Conservation (phyloP, 1,140 invertebrate species). For the Ceratina australensis region DNA sequence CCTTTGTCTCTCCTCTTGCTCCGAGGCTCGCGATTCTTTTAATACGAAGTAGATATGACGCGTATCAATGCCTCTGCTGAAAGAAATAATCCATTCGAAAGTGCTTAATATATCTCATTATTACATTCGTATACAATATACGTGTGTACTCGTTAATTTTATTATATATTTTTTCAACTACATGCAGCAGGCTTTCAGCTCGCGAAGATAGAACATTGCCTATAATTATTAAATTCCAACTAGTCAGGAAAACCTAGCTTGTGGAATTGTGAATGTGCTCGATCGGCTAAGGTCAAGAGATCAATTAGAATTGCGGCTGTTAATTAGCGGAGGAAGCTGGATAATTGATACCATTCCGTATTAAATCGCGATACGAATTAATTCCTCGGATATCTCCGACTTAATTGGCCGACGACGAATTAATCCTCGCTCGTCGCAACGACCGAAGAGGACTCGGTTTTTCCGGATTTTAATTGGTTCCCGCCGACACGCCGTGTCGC, state of each 20-base stretch:
- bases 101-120: too few species aligned
- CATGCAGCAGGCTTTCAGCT: not conserved
- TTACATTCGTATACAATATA: too few species aligned
- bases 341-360: slow-evolving; percentile 43
- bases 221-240: not conserved
- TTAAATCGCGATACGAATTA: slow-evolving; percentile 45
- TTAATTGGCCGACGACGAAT: slow-evolving; percentile 46
- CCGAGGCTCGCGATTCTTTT: too few species aligned
- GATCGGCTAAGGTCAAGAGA: slow-evolving; percentile 24
- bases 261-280: slow-evolving; percentile 1
- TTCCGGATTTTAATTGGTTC: slow-evolving; percentile 49
- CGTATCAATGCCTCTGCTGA: not conserved
- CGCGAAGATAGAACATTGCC: too few species aligned
- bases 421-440: slow-evolving; percentile 26
- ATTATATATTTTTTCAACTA: too few species aligned
- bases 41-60: too few species aligned
- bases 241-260: not conserved
- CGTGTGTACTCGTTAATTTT: too few species aligned
- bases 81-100: too few species aligned
- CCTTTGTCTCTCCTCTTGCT: slow-evolving; percentile 11
- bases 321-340: slow-evolving; percentile 41
- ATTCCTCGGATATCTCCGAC: slow-evolving; percentile 15
- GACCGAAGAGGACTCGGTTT: slow-evolving; percentile 33
- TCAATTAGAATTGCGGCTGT: slow-evolving; percentile 36
- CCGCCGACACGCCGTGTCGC: not conserved